A percentile compares a stretch with the other conserved stretches of the same genome.
Evolutionary conservation across 2,888 invertebrate species (phyloP).

Genomic region (Hirtodrosophila histrioides): DNA sequence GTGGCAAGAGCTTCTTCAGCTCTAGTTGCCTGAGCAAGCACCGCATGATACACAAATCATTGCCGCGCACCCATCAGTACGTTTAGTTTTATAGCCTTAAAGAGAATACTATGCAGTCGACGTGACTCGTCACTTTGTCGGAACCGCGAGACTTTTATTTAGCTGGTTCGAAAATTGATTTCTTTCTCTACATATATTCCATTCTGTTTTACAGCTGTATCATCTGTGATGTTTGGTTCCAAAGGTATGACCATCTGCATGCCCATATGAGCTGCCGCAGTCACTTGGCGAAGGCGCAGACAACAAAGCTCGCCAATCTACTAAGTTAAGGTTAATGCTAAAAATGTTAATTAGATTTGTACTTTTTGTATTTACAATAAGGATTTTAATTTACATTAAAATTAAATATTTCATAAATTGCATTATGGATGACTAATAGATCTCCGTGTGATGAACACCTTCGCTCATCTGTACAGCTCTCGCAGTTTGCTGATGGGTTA

Average conservation of each 20-base stretch:
- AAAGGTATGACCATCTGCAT: slow-evolving; percentile 7
- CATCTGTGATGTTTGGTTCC: slow-evolving; percentile 20
- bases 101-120: no score
- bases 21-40: slow-evolving; percentile 76
- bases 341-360: slow-evolving; percentile 29
- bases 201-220: slow-evolving; percentile 17
- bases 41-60: slow-evolving; percentile 21
- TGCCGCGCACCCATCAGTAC: slow-evolving; percentile 29
- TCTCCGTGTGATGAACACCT: slow-evolving; percentile 45
- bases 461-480: slow-evolving; percentile 56
- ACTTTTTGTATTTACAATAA: slow-evolving; percentile 43
- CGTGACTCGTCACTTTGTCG: no score
- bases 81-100: background rate
- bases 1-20: slow-evolving; percentile 72
- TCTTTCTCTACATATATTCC: background rate
- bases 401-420: slow-evolving; percentile 29
- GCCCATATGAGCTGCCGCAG: slow-evolving; percentile 5
- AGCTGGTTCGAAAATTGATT: background rate
- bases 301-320: background rate
- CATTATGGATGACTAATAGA: slow-evolving; percentile 57
- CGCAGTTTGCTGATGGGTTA: slow-evolving; percentile 82
- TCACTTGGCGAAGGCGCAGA: slow-evolving; percentile 8
- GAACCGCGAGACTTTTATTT: no score
- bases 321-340: background rate
- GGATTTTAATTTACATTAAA: slow-evolving; percentile 19